Percentiles rank a stretch among this genome's conserved stretches.
phyloP scores from a whole-genome alignment of 2,113 vertebrate species.

The Microcebus ravelobensis region DNA sequence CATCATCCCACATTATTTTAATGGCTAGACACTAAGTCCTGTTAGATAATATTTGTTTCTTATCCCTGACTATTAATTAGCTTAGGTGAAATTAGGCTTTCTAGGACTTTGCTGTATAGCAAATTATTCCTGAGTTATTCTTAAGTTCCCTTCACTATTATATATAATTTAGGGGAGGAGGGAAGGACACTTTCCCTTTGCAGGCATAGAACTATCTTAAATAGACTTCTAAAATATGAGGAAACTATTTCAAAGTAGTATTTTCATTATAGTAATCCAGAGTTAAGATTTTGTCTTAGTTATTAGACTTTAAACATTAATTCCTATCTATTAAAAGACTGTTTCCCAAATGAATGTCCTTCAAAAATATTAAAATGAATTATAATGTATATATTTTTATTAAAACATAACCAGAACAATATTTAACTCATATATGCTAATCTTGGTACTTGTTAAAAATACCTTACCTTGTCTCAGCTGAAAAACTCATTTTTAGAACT shows the following conservation, averaged over 20 bases:
- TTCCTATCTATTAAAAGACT: background rate
- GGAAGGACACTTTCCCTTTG: background rate
- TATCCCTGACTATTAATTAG: background rate
- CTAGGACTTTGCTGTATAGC: background rate
- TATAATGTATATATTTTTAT: background rate
- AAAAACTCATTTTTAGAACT: background rate
- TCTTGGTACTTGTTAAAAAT: background rate
- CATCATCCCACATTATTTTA: background rate
- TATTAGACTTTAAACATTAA: background rate
- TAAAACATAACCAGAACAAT: background rate
- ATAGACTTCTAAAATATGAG: background rate
- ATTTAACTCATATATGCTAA: background rate
- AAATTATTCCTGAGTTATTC: background rate
- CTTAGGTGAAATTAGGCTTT: background rate
- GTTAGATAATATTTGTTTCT: conserved; percentile 9
- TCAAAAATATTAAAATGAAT: conserved; percentile 11
- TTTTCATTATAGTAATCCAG: background rate
- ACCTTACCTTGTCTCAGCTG: background rate
- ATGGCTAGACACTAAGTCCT: background rate
- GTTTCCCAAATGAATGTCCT: background rate
- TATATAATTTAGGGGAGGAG: background rate
- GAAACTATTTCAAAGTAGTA: background rate
- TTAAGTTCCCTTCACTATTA: background rate
- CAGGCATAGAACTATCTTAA: background rate
- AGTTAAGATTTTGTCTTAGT: conserved; percentile 7